Base-by-base conservation (phyloP, 2,113 vertebrate species). In the Labeo rohita region DNA sequence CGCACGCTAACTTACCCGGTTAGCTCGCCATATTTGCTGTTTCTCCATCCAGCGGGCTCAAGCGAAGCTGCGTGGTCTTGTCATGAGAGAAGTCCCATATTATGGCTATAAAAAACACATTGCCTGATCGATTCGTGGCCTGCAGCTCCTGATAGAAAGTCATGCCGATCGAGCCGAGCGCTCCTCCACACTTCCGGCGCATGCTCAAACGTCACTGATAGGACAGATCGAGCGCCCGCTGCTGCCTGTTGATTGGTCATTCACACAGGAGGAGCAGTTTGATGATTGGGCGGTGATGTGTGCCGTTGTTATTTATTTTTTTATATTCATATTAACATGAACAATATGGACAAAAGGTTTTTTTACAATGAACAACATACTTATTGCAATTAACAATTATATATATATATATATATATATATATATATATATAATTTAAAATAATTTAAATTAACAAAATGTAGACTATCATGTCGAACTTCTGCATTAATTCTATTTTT, bases 121-220 rank as follows among this genome's bases (percentile, higher is more conserved):
- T 36, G 11, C 4, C 4, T 6, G 28, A 50, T 36, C 9, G 34
- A 83, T 28, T 65, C 8, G 59, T 8, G 61, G 61, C 23, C 49
- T 83, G 34, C 15, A 36, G 18, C 23, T 36, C 18, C 43, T 15
- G 5, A 8, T 15, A 34, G 8, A 86, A 83, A 66, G 50, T 50
- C 82, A 87, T 50, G 43, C 28, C 18, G 75, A 77, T 4, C 16
- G 3, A 12, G 1, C 8, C 13, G 49, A n/a, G 4, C 1, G 2
- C 16, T 61, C 6, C 21, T 10, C 39, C 11, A 50, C 52, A 85
- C 84, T 88, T 88, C 87, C 87, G 87, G 77, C 85, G 85, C 87
- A 21, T 70, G 11, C 23, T 36, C 8, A 5, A 0, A 70, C 87
- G 87, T 84, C 87, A 88, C 43, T 6, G 47, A 56, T 6, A n/a